Conservation (phyloP, 1,140 invertebrate genomes). For the Apis florea region DNA sequence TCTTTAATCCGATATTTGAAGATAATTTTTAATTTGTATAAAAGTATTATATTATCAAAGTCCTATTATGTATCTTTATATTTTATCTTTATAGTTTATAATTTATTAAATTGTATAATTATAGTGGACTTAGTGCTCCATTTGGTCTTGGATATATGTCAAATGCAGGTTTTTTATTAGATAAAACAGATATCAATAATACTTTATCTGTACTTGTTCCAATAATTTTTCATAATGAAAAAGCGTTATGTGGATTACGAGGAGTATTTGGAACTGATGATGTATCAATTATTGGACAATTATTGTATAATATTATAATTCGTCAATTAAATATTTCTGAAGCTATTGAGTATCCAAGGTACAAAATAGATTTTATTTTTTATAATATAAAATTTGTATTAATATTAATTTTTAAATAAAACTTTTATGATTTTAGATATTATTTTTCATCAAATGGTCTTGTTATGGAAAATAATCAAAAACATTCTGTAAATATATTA, state of each 20-base stretch:
- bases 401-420: background rate
- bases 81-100: too few relatives aligned
- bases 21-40: too few relatives aligned
- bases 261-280: constrained; percentile 74
- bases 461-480: constrained; percentile 71
- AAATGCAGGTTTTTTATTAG: constrained; percentile 72
- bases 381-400: constrained; percentile 1
- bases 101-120: constrained; percentile 17
- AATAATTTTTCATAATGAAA: constrained; percentile 69
- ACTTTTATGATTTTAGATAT: constrained; percentile 61
- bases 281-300: constrained; percentile 69
- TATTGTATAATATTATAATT: constrained; percentile 74
- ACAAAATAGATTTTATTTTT: constrained; percentile 30
- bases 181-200: constrained; percentile 65
- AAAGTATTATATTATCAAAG: too few relatives aligned
- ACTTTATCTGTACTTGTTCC: constrained; percentile 69
- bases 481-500: constrained; percentile 62
- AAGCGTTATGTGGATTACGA: constrained; percentile 65
- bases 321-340: constrained; percentile 71
- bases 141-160: constrained; percentile 67
- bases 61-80: too few relatives aligned
- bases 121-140: constrained; percentile 71
- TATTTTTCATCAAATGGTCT: constrained; percentile 69
- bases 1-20: too few relatives aligned
- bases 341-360: constrained; percentile 76